Base-by-base conservation (phyloP, 2,888 invertebrate species). In the Drosophila histrio region DNA sequence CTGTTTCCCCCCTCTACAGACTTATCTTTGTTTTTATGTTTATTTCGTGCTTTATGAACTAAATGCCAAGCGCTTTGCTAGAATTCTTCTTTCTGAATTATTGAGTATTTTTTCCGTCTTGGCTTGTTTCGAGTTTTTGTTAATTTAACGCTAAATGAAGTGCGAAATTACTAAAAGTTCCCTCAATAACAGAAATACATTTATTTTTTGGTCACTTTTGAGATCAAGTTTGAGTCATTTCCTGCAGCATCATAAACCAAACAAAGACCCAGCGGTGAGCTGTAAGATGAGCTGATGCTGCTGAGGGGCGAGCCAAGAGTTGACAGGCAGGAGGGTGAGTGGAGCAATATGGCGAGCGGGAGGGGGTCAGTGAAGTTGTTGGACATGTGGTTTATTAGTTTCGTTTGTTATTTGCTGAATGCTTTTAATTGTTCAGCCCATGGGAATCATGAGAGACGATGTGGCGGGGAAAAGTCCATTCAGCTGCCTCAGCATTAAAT, bases 101-200 rank as follows among this genome's bases (percentile, higher is more conserved):
- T 50, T 67, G 69, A 68, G 54, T 70, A 66, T 61, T 44, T 47
- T 46, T 59, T 46, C 26, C n/a, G 24, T 17, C 21, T 47, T 24
- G 11, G 65, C 56, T 26, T 36, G 22, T 56, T 54, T 54, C 38
- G 30, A 34, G 50, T 17, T 70, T 63, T 75, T 80, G 63, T 82
- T 85, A 81, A 85, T 84, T 85, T 85, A 79, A 82, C 79, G 87
- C 85, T 79, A 85, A 85, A 85, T 85, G 85, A 85, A 85, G 85
- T 85, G 85, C 87, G 85, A 87, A 85, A 85, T 85, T 85, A 84
- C 81, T 60, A 66, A 62, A 57, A 59, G 43, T 26, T 15, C 21
- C 47, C 46, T 32, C 32, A 67, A 67, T 60, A 67, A 70, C 47
- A 59, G 61, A 68, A 80, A 78, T 59, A 64, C 61, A 34, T 26